These are phyloP conservation scores for Drosophila demipolita DNA, from an alignment of 2,888 invertebrate species.

Conservation along the genomic window DNA sequence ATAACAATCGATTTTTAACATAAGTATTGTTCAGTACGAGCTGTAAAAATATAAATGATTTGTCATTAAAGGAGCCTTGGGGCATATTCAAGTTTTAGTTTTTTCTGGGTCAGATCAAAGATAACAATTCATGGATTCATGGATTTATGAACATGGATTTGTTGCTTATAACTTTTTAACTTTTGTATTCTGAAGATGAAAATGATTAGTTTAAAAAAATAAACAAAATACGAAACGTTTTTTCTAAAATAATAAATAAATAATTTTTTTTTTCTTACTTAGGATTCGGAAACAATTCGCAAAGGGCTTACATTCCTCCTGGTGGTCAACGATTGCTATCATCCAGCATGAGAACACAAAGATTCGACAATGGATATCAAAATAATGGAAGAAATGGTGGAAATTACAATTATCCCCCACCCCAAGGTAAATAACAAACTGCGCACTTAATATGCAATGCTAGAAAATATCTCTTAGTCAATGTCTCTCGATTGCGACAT, in stretches of 20 bases:
- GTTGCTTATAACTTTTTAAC: not conserved
- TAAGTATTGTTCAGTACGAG: not conserved
- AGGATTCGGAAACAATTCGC: slow-evolving; percentile 89
- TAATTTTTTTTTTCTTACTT: slow-evolving; percentile 32
- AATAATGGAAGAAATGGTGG: slow-evolving; percentile 79
- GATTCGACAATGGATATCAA: slow-evolving; percentile 72
- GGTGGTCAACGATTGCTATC: slow-evolving; percentile 91
- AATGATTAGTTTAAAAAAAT: not conserved
- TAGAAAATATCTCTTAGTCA: not conserved
- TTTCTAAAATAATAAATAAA: not conserved
- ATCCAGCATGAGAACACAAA: slow-evolving; percentile 26
- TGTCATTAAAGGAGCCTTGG: not conserved
- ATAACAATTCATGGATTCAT: no score
- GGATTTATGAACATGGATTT: not conserved
- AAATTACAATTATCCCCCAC: slow-evolving; percentile 43
- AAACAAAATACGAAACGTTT: not conserved
- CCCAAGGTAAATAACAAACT: slow-evolving; percentile 35
- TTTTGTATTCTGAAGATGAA: not conserved
- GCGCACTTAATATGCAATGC: not conserved
- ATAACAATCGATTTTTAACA: not conserved
- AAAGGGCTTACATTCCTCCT: slow-evolving; percentile 88
- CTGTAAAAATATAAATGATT: no score
- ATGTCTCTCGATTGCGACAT: not conserved
- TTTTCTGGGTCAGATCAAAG: not conserved
- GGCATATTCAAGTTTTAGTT: not conserved